Base-by-base conservation (phyloP, 1,140 invertebrate genomes). In the Atta colombica region DNA sequence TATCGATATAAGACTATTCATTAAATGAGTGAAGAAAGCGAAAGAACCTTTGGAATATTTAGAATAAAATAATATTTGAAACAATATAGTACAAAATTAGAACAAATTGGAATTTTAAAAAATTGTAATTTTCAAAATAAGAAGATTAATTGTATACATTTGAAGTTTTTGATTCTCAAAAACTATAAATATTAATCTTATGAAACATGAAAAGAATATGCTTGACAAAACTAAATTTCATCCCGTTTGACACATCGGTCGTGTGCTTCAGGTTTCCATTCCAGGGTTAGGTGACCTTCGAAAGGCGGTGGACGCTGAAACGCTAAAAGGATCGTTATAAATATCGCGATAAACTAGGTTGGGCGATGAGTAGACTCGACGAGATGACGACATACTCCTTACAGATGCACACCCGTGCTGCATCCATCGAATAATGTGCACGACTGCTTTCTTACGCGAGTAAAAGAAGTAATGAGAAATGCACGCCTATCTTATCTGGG, bases 341-440 rank as follows among this genome's bases (percentile, higher is more conserved):
- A 88, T 88, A 88, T 88, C 87, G 58, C 53, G 75, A 65, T 65
- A 65, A 88, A 88, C 55, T 88, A 85, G 80, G 87, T 88, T 89
- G 88, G 21, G 21, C 88, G 16, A 80, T 18, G 68, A 60, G 68
- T 82, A 72, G 58, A 49, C 58, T 72, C 68, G 66, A 58, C 51
- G 86, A 68, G 87, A 77, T 77, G 72, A 88, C 65, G 69, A 74
- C 72, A 74, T 28, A n/a, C 2, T 51, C 3, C 14, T 25, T 21
- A 18, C 53, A 21, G 85, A 61, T 72, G 80, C 74, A 25, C 58
- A 72, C 81, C 39, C 81, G 12, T 51, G 31, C 8, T 45, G 39
- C 1, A 45, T 45, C 39, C 3, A 25, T 53, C 61, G 28, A 35
- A 85, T 85, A 35, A 82, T 81, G 61, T 69, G 12, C 14, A 60